A percentile compares a stretch with the other conserved stretches of the same genome.
Conservation (phyloP, 30 jellyfish, hydroid and myxozoan genomes). For the Chrysaora quinquecirrha region DNA sequence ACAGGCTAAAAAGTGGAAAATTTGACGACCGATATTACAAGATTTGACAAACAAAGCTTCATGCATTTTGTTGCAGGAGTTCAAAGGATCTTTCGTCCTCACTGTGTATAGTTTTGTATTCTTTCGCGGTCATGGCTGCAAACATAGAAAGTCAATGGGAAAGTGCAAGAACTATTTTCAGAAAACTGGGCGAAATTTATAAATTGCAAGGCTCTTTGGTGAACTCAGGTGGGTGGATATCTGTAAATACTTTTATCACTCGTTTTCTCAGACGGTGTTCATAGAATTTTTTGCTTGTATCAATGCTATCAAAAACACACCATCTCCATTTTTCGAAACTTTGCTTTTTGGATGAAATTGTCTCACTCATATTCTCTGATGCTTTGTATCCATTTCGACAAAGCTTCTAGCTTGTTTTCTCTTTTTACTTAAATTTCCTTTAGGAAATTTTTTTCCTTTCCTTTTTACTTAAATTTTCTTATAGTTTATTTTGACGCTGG, state of each 20-base stretch:
- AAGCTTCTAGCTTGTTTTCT: no score
- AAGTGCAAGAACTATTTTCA: slow-evolving; percentile 14
- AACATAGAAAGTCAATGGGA: slow-evolving; percentile 33
- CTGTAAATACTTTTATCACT: not conserved
- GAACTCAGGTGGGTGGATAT: slow-evolving; percentile 38
- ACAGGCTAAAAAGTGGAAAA: no score
- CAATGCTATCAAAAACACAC: not conserved
- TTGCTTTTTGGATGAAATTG: not conserved
- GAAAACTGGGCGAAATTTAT: slow-evolving; percentile 43
- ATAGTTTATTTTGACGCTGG: no score
- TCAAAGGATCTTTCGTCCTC: slow-evolving; percentile 13
- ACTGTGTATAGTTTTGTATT: slow-evolving; percentile 55
- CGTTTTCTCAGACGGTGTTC: not conserved
- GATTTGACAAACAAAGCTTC: not conserved
- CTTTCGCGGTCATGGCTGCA: slow-evolving; percentile 60
- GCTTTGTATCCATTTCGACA: no score
- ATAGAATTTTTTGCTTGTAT: not conserved
- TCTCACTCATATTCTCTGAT: no score
- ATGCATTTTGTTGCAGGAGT: slow-evolving; percentile 22
- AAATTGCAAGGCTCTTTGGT: slow-evolving; percentile 5
- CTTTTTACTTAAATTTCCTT: no score
- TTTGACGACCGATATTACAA: no score
- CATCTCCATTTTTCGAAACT: not conserved
- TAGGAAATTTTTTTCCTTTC: no score
- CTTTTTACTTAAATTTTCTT: no score